A percentile compares a stretch with the other conserved stretches of the same genome.
Conservation (phyloP, 2,797 vertebrate genomes). For the Pelobates cultripes region DNA sequence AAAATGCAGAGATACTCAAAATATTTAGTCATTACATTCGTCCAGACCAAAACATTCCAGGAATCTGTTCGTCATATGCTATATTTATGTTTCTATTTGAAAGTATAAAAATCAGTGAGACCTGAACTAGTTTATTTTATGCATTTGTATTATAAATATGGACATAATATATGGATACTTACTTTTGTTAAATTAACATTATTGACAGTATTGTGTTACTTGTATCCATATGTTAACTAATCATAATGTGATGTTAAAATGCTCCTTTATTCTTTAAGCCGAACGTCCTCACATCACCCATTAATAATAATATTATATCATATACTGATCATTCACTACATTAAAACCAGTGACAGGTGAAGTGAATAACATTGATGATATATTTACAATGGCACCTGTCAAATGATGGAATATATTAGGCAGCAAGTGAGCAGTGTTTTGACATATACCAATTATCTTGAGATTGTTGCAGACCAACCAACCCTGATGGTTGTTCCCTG, state of each 20-base stretch:
- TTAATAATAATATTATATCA: neutral
- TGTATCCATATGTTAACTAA: conserved; percentile 9
- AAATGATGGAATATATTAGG: too few relatives aligned
- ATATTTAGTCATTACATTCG: neutral
- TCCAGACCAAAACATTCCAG: neutral
- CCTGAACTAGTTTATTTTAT: neutral
- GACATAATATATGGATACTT: neutral
- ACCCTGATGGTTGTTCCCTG: too few relatives aligned
- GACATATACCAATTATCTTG: too few relatives aligned
- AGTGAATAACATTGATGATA: too few relatives aligned
- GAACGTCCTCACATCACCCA: too few relatives aligned
- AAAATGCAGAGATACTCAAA: neutral
- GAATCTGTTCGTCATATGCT: neutral
- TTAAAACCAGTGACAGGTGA: too few relatives aligned
- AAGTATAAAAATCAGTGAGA: conserved; percentile 8
- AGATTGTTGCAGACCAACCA: too few relatives aligned
- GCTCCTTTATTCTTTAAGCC: too few relatives aligned
- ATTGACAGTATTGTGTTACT: neutral
- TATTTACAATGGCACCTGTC: too few relatives aligned
- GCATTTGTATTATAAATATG: too few relatives aligned
- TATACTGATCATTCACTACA: too few relatives aligned
- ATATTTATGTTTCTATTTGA: neutral
- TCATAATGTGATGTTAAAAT: neutral
- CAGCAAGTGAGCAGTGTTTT: too few relatives aligned
- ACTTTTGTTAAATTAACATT: conserved; percentile 4